phyloP scores from a whole-genome alignment of 2,113 vertebrate genomes.

The Semnopithecus entellus region DNA sequence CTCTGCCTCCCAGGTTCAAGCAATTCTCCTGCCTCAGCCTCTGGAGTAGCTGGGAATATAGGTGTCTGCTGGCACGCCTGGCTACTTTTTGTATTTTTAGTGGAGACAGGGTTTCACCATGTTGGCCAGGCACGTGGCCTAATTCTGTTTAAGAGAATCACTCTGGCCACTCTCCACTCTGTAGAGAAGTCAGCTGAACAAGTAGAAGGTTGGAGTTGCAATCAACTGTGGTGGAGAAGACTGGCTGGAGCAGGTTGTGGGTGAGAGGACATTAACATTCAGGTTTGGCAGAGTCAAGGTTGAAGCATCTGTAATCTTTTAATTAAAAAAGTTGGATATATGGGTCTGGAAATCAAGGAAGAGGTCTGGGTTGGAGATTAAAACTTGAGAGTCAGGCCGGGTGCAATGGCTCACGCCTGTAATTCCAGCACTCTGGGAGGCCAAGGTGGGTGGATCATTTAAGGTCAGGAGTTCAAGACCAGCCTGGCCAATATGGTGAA shows the following conservation, averaged over 20 bases:
- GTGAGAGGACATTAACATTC: not conserved
- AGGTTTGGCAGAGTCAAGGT: not conserved
- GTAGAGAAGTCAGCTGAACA: not conserved
- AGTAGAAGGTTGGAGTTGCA: not conserved
- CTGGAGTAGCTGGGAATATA: too few species aligned
- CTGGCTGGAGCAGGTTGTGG: not conserved
- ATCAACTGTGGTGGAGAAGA: not conserved
- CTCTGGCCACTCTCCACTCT: not conserved
- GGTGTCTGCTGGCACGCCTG: too few species aligned
- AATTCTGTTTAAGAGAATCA: not conserved
- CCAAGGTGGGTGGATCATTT: too few species aligned
- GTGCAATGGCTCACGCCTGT: too few species aligned
- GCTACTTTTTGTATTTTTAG: too few species aligned
- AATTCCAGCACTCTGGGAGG: too few species aligned
- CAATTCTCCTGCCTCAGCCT: too few species aligned
- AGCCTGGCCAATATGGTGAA: too few species aligned
- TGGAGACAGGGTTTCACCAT: too few species aligned
- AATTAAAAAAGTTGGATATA: not conserved
- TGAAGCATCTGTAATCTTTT: conserved; percentile 6
- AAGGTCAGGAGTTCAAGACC: too few species aligned
- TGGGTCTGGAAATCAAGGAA: not conserved
- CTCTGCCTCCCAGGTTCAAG: too few species aligned
- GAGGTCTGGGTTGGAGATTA: not conserved
- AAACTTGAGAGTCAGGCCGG: not conserved
- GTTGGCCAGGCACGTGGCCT: not conserved